Percentiles rank a stretch among this genome's conserved stretches.
These are phyloP conservation scores for Morpho helenor DNA, from an alignment of 2,888 invertebrate species.

Conservation along the genomic window DNA sequence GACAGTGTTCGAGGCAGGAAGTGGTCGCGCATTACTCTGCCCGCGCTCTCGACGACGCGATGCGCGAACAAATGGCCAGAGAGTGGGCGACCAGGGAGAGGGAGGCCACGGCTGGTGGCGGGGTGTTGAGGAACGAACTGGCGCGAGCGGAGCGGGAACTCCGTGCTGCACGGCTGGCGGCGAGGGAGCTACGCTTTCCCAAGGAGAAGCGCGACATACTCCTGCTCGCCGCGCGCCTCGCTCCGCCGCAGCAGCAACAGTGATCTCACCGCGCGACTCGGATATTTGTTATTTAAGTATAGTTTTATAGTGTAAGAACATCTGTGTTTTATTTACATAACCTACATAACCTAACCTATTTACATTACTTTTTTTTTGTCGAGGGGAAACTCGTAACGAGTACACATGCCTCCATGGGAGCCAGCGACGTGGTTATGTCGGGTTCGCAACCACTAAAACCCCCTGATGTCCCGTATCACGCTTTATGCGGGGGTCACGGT, in stretches of 20 bases:
- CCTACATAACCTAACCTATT: background rate
- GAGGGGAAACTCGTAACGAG: background rate
- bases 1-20: constrained; percentile 96
- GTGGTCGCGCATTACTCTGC: constrained; percentile 95
- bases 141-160: constrained; percentile 92
- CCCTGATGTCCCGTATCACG: no score
- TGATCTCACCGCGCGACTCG: constrained; percentile 54
- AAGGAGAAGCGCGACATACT: constrained; percentile 97
- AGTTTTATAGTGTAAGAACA: constrained; percentile 60
- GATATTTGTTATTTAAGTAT: constrained; percentile 64
- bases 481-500: no score
- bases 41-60: constrained; percentile 94
- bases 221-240: constrained; percentile 93
- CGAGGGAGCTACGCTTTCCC: constrained; percentile 94
- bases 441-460: no score
- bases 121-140: constrained; percentile 89
- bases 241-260: constrained; percentile 67
- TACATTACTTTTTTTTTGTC: background rate
- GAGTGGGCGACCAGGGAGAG: constrained; percentile 92
- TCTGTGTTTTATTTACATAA: constrained; percentile 46
- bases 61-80: constrained; percentile 97
- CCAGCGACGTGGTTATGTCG: no score
- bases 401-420: no score
- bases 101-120: constrained; percentile 58
- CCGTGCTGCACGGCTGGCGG: constrained; percentile 90